A percentile compares a stretch with the other conserved stretches of the same genome.
Conservation (phyloP, 2,888 invertebrate genomes). For the Macropis europaea region DNA sequence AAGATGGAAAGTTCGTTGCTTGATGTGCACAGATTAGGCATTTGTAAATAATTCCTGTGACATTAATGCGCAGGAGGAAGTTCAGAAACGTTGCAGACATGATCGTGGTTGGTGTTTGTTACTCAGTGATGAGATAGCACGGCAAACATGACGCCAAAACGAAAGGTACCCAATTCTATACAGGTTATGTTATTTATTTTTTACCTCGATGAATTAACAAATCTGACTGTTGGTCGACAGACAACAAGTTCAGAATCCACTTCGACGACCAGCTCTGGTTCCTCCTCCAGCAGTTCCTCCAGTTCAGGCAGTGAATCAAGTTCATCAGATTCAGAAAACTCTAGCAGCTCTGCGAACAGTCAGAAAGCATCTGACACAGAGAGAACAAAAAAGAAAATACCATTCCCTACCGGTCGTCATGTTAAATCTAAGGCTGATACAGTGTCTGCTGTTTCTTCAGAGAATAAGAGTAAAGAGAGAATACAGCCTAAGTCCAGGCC, state of each 20-base stretch:
- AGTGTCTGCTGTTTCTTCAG: slow-evolving; percentile 50
- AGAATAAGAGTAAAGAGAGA: slow-evolving; percentile 74
- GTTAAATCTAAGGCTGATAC: slow-evolving; percentile 73
- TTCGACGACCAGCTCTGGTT: slow-evolving; percentile 74
- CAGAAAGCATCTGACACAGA: slow-evolving; percentile 76
- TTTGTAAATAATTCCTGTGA: slow-evolving; percentile 7
- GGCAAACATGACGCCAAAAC: slow-evolving; percentile 74
- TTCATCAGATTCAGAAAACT: slow-evolving; percentile 77
- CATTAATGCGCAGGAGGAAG: slow-evolving; percentile 9
- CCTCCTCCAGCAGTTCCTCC: slow-evolving; percentile 77
- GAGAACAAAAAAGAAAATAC: slow-evolving; percentile 70
- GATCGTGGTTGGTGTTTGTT: slow-evolving; percentile 21
- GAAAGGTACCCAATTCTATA: slow-evolving; percentile 69
- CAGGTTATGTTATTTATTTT: slow-evolving; percentile 36
- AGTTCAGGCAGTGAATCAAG: slow-evolving; percentile 78
- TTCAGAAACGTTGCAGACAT: slow-evolving; percentile 28
- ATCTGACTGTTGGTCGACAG: slow-evolving; percentile 52
- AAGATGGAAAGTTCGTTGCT: slow-evolving; percentile 3
- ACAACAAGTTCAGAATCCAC: slow-evolving; percentile 78
- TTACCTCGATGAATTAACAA: background rate
- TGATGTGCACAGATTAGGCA: background rate
- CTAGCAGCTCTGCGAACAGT: slow-evolving; percentile 75
- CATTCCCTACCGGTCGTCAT: slow-evolving; percentile 66
- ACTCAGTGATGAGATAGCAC: slow-evolving; percentile 39
- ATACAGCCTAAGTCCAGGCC: slow-evolving; percentile 67